These are phyloP conservation scores for Petrosia ficiformis DNA, from an alignment of 37 sponge, comb jelly and placozoan species.

Conservation along the genomic window DNA sequence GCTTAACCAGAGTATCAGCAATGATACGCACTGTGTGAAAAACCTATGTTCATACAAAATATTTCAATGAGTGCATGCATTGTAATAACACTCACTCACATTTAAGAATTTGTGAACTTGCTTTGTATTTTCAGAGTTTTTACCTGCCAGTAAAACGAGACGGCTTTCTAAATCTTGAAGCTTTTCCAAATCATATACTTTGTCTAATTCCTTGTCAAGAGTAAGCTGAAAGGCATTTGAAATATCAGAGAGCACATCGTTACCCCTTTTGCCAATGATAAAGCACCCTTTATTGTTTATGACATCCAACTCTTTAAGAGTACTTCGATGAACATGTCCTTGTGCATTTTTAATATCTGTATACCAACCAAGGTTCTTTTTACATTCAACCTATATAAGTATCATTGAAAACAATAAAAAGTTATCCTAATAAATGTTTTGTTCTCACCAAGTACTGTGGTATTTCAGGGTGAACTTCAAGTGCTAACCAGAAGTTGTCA, in stretches of 20 bases:
- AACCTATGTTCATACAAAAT: slow-evolving; percentile 8
- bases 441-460: slow-evolving; percentile 23
- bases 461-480: slow-evolving; percentile 9
- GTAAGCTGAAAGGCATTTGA: no score
- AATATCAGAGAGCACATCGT: no score
- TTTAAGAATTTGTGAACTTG: slow-evolving; percentile 38
- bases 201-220: no score
- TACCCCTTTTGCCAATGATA: background rate
- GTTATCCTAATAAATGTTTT: background rate
- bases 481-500: slow-evolving; percentile 14
- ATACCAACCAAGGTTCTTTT: slow-evolving; percentile 1
- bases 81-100: slow-evolving; percentile 30
- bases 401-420: background rate
- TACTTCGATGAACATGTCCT: slow-evolving; percentile 29
- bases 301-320: slow-evolving; percentile 15
- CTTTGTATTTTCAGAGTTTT: slow-evolving; percentile 34
- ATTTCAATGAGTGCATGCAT: background rate
- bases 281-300: slow-evolving; percentile 26
- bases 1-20: slow-evolving; percentile 24
- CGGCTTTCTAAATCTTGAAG: slow-evolving; percentile 62
- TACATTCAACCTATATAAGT: background rate
- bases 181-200: slow-evolving; percentile 54
- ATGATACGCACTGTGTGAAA: slow-evolving; percentile 40
- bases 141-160: slow-evolving; percentile 53
- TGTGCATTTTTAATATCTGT: slow-evolving; percentile 21